Evolutionary conservation across 2,888 invertebrate species (phyloP).

Genomic region (Melitaea athalia): DNA sequence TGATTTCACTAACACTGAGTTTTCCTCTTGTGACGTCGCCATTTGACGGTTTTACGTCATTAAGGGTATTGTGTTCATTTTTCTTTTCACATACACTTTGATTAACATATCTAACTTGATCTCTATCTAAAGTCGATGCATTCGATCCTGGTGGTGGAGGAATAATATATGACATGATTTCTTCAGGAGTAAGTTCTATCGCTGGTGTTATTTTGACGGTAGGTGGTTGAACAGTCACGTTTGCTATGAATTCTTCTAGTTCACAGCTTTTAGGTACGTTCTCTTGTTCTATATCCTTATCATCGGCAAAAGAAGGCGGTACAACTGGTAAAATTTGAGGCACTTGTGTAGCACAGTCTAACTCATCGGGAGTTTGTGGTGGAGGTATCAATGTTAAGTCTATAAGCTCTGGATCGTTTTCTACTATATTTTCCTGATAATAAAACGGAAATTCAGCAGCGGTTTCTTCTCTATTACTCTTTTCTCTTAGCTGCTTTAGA

Average conservation of each 20-base stretch:
- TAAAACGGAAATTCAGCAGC: constrained; percentile 72
- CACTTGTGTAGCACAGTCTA: constrained; percentile 85
- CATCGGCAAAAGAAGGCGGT: constrained; percentile 89
- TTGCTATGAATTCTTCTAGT: constrained; percentile 92
- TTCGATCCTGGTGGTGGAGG: constrained; percentile 86
- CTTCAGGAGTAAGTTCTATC: constrained; percentile 90
- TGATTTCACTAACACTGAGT: constrained; percentile 80
- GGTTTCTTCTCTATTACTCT: constrained; percentile 78
- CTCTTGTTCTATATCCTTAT: constrained; percentile 62
- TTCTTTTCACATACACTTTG: constrained; percentile 63
- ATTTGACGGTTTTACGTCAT: constrained; percentile 61
- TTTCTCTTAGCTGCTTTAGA: constrained; percentile 85
- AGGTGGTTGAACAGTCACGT: constrained; percentile 91
- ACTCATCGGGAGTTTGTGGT: constrained; percentile 91
- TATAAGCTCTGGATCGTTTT: constrained; percentile 91
- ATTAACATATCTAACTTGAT: constrained; percentile 67
- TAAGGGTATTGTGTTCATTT: constrained; percentile 48
- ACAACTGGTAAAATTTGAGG: constrained; percentile 87
- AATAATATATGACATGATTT: constrained; percentile 92
- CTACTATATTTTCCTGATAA: constrained; percentile 70
- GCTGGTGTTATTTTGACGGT: constrained; percentile 88
- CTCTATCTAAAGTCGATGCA: constrained; percentile 73
- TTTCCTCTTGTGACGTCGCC: constrained; percentile 82
- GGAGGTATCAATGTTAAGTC: constrained; percentile 94
- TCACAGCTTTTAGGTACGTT: constrained; percentile 80